These are phyloP conservation scores for Emydura subglobosa DNA, from an alignment of 2,113 vertebrate genomes.

Conservation along the genomic window DNA sequence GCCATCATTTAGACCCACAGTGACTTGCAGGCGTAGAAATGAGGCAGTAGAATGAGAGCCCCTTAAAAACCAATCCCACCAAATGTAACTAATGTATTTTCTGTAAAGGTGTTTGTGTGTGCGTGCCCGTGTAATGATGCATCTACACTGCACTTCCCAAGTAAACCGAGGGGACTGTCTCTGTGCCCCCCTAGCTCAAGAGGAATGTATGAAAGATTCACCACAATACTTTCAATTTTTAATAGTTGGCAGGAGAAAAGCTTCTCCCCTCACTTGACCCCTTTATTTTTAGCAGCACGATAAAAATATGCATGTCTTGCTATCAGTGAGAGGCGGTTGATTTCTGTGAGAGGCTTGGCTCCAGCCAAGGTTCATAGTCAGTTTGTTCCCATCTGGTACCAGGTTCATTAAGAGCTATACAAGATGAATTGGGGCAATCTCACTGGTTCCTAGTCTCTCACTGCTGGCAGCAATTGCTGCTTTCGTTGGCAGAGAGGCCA, in stretches of 20 bases:
- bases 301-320: background rate
- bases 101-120: background rate
- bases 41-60: background rate
- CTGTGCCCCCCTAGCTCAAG: slow-evolving; percentile 33
- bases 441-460: background rate
- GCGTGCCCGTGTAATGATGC: accelerated
- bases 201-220: slow-evolving; percentile 45
- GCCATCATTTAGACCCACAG: background rate
- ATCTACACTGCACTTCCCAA: accelerated
- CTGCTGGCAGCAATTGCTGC: accelerated
- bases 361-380: background rate
- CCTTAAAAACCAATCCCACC: background rate
- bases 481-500: background rate
- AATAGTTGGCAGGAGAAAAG: slow-evolving; percentile 27
- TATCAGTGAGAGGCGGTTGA: background rate
- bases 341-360: slow-evolving; percentile 20
- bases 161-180: background rate
- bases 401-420: background rate
- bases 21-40: background rate
- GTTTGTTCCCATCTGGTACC: background rate
- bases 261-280: slow-evolving; percentile 8
- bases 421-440: background rate
- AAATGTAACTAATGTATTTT: background rate
- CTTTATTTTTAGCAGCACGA: slow-evolving; percentile 58
- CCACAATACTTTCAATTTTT: background rate